Conservation (phyloP, 2,797 vertebrate species). For the Typhlichthys eigenmanni region DNA sequence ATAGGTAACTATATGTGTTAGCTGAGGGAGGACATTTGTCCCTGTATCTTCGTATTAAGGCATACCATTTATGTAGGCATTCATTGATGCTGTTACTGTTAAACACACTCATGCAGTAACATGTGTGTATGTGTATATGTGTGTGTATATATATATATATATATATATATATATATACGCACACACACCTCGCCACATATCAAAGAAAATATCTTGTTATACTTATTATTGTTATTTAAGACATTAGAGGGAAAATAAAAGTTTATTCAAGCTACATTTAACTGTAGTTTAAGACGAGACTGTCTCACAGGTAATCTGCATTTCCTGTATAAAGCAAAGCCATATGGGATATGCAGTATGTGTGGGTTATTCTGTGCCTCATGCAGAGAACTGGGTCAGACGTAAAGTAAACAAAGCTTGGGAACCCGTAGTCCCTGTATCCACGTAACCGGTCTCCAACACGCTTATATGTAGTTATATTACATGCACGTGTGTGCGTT, state of each 20-base stretch:
- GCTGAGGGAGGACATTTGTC: slow-evolving; percentile 16
- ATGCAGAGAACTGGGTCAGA: slow-evolving; percentile 75
- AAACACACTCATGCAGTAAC: too few species aligned
- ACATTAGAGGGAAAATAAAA: too few species aligned
- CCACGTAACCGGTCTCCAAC: slow-evolving; percentile 44
- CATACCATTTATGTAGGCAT: background rate
- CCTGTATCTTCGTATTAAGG: slow-evolving; percentile 14
- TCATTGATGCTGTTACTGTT: too few species aligned
- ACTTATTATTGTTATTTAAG: too few species aligned
- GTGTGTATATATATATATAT: too few species aligned
- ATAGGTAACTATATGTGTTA: slow-evolving; percentile 84
- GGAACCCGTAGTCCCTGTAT: slow-evolving; percentile 49
- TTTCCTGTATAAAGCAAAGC: slow-evolving; percentile 26
- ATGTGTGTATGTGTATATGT: too few species aligned
- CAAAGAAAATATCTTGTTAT: too few species aligned
- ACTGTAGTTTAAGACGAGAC: too few species aligned
- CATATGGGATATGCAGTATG: slow-evolving; percentile 41
- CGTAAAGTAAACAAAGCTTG: slow-evolving; percentile 75
- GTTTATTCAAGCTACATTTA: too few species aligned
- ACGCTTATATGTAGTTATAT: slow-evolving; percentile 24
- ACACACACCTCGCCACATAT: too few species aligned
- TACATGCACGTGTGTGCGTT: background rate
- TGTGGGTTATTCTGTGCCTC: slow-evolving; percentile 61
- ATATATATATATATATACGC: too few species aligned
- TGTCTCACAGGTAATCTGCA: too few species aligned